Base-by-base conservation (phyloP, 1,140 invertebrate species). In the Frieseomelitta varia region DNA sequence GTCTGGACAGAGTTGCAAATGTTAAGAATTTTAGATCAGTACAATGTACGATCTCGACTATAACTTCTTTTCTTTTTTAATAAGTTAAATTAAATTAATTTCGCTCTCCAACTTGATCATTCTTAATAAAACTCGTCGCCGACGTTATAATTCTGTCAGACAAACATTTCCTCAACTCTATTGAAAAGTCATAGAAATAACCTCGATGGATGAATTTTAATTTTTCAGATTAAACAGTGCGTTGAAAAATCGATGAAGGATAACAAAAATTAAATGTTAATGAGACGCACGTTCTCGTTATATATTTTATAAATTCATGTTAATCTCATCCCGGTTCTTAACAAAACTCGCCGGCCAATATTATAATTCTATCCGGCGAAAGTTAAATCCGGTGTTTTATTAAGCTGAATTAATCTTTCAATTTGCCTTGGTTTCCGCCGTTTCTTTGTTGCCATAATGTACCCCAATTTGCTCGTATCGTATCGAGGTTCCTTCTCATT, bases 371-470 rank as follows among this genome's bases (percentile, higher is more conserved):
- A 34, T 14, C 39, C 19, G 24, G 27, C 14, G 69, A 53, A 63
- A 30, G 6, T 72, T 63, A 30, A 73, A 63, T 10, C 56, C n/a
- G 14, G 4, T 8, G 30, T 76, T 82, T 68, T 69, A 58, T 82
- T 39, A 56, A 68, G 30, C 30, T 12, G 39, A 19, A 69, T 56
- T 83, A 78, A 83, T 61, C 34, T 58, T 55, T 67, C 51, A 21
- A 6, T n/a, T 30, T 27, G 21, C 56, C 81, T 34, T 2, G 65
- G 51, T 58, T 71, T 17, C 19, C n/a, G 47, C 51, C 55, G 51
- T 76, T 81, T 76, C 80, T 55, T 81, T 81, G 72, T 76, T 81
- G 65, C 47, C 79, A 47, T 76, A 81, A 75, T 63, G 72, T 76
- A 76, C 67, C 56, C 47, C 58, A 17, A 81, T 81, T 65, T 27